Conservation (phyloP, 2,113 vertebrate species). For the rat (Rattus norvegicus) region GRCr8 NC_086026.1:116432001-116432500, state of each 20-base stretch:
- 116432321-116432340: conserved; percentile 71
- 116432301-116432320: conserved; percentile 68
- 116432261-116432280: conserved; percentile 56
- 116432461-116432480: conserved; percentile 61
- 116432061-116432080: conserved; percentile 39
- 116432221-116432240: conserved; percentile 45
- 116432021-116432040: background rate
- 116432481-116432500: conserved; percentile 68
- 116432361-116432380: conserved; percentile 68
- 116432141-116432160: conserved; percentile 39
- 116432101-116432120: conserved; percentile 50
- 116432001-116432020: background rate
- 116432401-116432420: conserved; percentile 70
- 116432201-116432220: conserved; percentile 1
- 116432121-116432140: conserved; percentile 33
- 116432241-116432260: conserved; percentile 59
- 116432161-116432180: background rate
- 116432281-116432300: conserved; percentile 71
- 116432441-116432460: conserved; percentile 56
- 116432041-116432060: background rate
- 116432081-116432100: conserved; percentile 55
- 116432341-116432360: conserved; percentile 79
- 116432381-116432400: conserved; percentile 64
- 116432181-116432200: background rate
- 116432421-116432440: conserved; percentile 72